Conservation (phyloP, 92 coral and sea anemone genomes). For the Epizoanthus scotinus region DNA sequence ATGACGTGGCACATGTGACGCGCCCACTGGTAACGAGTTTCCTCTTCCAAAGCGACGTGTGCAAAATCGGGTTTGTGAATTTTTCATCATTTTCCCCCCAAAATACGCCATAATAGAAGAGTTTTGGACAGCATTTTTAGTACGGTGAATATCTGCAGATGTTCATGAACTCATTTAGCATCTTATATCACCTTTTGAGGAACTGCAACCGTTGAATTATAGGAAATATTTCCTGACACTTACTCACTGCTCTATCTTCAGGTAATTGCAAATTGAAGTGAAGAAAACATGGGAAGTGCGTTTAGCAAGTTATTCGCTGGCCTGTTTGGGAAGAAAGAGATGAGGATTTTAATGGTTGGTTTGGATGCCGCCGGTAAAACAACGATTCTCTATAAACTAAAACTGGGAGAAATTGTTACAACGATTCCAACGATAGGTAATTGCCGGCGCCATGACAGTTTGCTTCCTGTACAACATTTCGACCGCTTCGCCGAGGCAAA, state of each 20-base stretch:
- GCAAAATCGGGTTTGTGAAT: conserved; percentile 62
- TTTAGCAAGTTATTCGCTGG: conserved; percentile 69
- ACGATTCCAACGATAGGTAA: conserved; percentile 98
- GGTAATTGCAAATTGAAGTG: conserved; percentile 8
- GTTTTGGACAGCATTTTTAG: background rate
- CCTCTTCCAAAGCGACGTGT: conserved; percentile 72
- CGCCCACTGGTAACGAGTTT: conserved; percentile 93
- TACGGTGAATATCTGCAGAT: background rate
- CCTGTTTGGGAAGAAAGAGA: conserved; percentile 94
- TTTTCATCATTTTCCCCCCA: conserved; percentile 27
- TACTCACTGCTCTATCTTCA: conserved; percentile 25
- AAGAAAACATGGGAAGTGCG: conserved; percentile 66
- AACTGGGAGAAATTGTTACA: conserved; percentile 98
- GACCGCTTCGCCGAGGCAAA: background rate
- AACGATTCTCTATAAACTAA: conserved; percentile 91
- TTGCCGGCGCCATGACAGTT: background rate
- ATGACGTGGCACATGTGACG: conserved; percentile 99
- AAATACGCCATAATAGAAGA: background rate
- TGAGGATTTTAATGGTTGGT: conserved; percentile 99
- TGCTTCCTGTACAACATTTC: conserved; percentile 27
- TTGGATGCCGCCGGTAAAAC: conserved; percentile 98
- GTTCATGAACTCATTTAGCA: background rate
- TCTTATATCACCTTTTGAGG: background rate
- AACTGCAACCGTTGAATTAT: background rate
- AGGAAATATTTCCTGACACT: conserved; percentile 14